These are phyloP conservation scores for Hybos culiciformis DNA, from an alignment of 2,888 invertebrate genomes.

Conservation along the genomic window DNA sequence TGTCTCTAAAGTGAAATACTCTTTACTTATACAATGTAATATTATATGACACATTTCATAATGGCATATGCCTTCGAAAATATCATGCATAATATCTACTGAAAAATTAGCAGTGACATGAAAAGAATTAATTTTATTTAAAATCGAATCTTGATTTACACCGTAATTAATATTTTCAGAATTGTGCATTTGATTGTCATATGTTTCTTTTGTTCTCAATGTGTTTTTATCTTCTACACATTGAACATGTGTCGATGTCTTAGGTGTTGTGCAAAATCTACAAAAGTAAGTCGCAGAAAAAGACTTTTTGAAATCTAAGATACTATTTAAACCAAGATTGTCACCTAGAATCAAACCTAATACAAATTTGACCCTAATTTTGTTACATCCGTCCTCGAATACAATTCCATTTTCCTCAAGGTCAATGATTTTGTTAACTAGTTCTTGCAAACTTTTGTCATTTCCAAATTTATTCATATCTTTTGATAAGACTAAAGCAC, in stretches of 20 bases:
- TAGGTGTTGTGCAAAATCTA: too few species aligned
- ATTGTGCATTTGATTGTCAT: background rate
- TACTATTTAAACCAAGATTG: conserved; percentile 5
- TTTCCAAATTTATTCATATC: conserved; percentile 1
- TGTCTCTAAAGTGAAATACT: conserved; percentile 1
- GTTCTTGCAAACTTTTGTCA: background rate
- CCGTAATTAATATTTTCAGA: background rate
- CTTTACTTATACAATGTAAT: conserved; percentile 3
- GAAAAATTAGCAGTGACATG: conserved; percentile 11
- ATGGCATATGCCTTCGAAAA: conserved; percentile 10
- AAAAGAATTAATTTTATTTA: conserved; percentile 8
- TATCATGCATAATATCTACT: too few species aligned
- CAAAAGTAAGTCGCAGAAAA: conserved; percentile 7
- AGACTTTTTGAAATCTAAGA: conserved; percentile 5
- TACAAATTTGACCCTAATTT: background rate
- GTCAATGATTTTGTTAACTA: conserved; percentile 1
- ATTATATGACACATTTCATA: conserved; percentile 10
- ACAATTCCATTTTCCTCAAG: conserved; percentile 5
- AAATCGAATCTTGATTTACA: conserved; percentile 6
- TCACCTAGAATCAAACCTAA: conserved; percentile 5
- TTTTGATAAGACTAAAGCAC: background rate
- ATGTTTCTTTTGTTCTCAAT: conserved; percentile 4
- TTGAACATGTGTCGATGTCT: conserved; percentile 6
- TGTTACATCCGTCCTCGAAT: background rate
- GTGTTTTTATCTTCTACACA: conserved; percentile 3